Evolutionary conservation across 2,797 vertebrate species (phyloP).

Genomic region (Diceros bicornis): DNA sequence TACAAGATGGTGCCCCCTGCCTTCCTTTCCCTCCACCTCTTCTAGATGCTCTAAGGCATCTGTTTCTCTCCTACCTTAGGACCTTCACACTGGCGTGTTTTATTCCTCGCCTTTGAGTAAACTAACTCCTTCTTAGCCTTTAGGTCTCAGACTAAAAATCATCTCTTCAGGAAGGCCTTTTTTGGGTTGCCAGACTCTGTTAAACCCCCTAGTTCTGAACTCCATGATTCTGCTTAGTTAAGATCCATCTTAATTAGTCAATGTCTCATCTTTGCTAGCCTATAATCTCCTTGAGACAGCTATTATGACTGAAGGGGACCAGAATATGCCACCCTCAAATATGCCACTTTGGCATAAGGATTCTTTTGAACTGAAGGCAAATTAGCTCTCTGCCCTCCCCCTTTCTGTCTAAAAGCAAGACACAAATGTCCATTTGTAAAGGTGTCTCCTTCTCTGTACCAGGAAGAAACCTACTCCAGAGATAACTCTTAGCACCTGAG

Average conservation of each 20-base stretch:
- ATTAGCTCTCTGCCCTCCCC: not conserved
- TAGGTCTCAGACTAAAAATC: not conserved
- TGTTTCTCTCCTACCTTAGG: not conserved
- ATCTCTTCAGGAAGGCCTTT: not conserved
- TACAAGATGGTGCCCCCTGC: not conserved
- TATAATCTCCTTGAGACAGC: conserved; percentile 17
- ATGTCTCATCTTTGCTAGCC: conserved; percentile 13
- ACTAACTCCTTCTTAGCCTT: not conserved
- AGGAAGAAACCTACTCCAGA: not conserved
- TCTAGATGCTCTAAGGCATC: not conserved
- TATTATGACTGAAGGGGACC: not conserved
- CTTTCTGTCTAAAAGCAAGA: not conserved
- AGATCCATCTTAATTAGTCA: not conserved
- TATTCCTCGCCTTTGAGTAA: conserved; percentile 28
- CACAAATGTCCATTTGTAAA: not conserved
- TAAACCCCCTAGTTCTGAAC: not conserved
- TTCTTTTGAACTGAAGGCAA: not conserved
- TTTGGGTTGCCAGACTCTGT: not conserved
- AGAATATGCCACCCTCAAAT: conserved; percentile 2
- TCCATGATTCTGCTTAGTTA: conserved; percentile 33
- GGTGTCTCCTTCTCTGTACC: not conserved
- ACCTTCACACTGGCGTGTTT: not conserved
- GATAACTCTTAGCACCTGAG: not conserved
- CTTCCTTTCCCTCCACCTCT: not conserved
- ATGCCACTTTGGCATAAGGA: not conserved